phyloP scores from a whole-genome alignment of 1,140 invertebrate species.

The Tyrophagus putrescentiae region DNA sequence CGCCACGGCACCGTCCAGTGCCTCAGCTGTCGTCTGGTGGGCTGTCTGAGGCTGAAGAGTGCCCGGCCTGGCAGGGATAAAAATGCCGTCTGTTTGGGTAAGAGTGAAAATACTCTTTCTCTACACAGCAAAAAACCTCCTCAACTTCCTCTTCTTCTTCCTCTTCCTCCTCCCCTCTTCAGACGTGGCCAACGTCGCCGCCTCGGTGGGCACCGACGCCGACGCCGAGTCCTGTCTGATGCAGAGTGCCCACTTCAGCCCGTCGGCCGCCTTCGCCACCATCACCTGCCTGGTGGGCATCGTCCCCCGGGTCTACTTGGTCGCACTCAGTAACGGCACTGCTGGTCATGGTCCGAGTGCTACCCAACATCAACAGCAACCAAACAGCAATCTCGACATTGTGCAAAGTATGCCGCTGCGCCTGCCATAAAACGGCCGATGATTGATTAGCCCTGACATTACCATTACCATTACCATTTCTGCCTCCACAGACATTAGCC shows the following conservation, averaged over 20 bases:
- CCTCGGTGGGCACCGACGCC: background rate
- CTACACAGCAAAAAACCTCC: too few species aligned
- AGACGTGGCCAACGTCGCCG: background rate
- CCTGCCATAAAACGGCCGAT: background rate
- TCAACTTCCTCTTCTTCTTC: too few species aligned
- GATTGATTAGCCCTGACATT: too few species aligned
- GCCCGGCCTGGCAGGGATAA: background rate
- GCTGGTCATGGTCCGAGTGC: too few species aligned
- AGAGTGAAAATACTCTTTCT: too few species aligned
- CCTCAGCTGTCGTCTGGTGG: conserved; percentile 1
- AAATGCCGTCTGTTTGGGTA: background rate
- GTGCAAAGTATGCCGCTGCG: background rate
- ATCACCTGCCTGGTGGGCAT: background rate
- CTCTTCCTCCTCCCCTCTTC: too few species aligned
- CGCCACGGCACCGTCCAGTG: background rate
- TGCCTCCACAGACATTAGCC: background rate
- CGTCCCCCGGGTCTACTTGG: conserved; percentile 3
- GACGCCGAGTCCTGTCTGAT: conserved; percentile 6
- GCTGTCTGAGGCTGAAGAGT: background rate
- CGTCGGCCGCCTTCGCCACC: background rate
- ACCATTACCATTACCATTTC: background rate
- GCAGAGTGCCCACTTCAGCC: background rate
- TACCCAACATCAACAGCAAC: too few species aligned
- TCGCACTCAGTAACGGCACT: background rate
- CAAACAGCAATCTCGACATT: background rate